These are phyloP conservation scores for Aleadryas rufinucha DNA, from an alignment of 2,113 vertebrate genomes.

Conservation along the genomic window DNA sequence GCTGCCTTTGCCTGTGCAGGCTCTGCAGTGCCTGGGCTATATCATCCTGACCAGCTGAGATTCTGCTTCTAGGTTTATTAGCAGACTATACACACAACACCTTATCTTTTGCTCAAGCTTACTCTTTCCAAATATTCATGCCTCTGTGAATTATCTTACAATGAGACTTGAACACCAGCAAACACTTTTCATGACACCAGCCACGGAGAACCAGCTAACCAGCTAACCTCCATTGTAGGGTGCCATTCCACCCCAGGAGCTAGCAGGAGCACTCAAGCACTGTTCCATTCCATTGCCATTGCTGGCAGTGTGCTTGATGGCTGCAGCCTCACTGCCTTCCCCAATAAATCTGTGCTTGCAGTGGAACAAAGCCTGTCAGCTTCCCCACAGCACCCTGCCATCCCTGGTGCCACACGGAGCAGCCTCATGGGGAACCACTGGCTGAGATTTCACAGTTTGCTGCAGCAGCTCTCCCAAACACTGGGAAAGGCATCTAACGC, in stretches of 20 bases:
- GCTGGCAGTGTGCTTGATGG: background rate
- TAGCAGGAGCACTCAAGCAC: background rate
- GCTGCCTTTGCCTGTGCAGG: background rate
- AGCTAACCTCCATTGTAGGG: rapidly evolving
- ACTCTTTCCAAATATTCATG: background rate
- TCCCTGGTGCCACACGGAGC: too few species aligned
- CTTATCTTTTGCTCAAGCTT: background rate
- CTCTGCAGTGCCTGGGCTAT: rapidly evolving
- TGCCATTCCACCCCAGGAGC: background rate
- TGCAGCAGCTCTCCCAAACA: background rate
- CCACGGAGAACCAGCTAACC: background rate
- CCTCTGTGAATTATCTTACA: background rate
- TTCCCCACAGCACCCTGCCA: background rate
- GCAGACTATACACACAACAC: background rate
- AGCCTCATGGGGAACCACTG: background rate
- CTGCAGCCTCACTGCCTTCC: background rate
- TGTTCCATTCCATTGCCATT: background rate
- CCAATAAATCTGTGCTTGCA: background rate
- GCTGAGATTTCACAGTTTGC: background rate
- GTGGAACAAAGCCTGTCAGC: background rate
- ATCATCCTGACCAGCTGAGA: rapidly evolving
- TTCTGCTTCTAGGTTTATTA: background rate
- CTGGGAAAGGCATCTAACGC: background rate
- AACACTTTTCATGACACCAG: background rate
- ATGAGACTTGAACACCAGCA: background rate